These are phyloP conservation scores for Cotesia typhae DNA, from an alignment of 1,140 invertebrate genomes.

Conservation along the genomic window DNA sequence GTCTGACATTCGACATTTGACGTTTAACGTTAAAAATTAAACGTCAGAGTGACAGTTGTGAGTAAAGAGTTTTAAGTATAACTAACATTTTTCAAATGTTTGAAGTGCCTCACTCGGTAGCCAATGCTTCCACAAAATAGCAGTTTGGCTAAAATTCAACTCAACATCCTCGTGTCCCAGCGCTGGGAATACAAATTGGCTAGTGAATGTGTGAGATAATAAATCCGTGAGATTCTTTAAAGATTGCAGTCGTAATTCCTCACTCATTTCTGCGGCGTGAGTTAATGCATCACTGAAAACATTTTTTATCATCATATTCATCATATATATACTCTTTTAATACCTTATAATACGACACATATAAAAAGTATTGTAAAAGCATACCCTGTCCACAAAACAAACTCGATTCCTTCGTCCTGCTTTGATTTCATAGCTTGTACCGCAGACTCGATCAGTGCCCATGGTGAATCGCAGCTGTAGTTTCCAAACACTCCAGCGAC, in stretches of 20 bases:
- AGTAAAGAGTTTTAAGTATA: constrained; percentile 16
- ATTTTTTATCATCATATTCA: neutral
- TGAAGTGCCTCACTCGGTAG: constrained; percentile 79
- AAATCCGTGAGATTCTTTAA: constrained; percentile 81
- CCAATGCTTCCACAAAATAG: constrained; percentile 82
- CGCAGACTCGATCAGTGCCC: constrained; percentile 84
- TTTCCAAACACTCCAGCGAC: constrained; percentile 77
- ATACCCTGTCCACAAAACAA: constrained; percentile 93
- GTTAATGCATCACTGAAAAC: constrained; percentile 73
- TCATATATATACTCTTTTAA: neutral
- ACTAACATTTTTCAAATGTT: constrained; percentile 79
- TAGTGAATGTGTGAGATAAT: constrained; percentile 78
- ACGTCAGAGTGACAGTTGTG: neutral
- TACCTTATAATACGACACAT: neutral
- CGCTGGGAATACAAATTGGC: constrained; percentile 84
- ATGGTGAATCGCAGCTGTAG: constrained; percentile 88
- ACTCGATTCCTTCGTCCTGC: constrained; percentile 85
- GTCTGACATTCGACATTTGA: no score
- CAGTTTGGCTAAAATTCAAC: constrained; percentile 71
- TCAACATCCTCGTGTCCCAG: constrained; percentile 81
- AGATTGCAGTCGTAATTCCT: constrained; percentile 72
- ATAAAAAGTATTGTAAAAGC: neutral
- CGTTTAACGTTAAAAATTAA: neutral
- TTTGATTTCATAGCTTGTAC: constrained; percentile 82
- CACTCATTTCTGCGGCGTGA: constrained; percentile 67